Evolutionary conservation across 2,888 invertebrate genomes (phyloP).

Genomic region (Malthinus flaveolus): DNA sequence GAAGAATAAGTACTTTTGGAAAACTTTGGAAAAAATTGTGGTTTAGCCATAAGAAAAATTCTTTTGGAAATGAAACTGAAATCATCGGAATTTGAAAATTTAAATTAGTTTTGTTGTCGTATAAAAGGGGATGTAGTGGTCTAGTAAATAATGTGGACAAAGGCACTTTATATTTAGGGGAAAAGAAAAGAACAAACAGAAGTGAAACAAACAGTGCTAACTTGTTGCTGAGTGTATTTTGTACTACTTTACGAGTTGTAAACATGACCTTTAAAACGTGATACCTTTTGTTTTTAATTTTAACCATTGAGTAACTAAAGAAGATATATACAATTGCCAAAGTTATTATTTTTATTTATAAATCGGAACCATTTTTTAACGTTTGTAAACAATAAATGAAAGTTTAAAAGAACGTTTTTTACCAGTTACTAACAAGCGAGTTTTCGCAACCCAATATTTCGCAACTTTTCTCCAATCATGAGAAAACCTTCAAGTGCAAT

Average conservation of each 20-base stretch:
- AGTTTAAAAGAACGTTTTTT: neutral
- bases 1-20: no score
- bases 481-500: conserved; percentile 41
- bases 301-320: neutral
- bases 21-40: no score
- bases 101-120: no score
- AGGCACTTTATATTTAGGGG: conserved; percentile 10
- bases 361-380: neutral
- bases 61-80: no score
- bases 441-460: conserved; percentile 10
- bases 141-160: neutral
- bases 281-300: conserved; percentile 6
- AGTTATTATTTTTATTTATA: neutral
- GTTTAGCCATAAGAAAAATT: no score
- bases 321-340: neutral
- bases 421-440: conserved; percentile 17
- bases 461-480: conserved; percentile 16
- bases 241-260: conserved; percentile 20
- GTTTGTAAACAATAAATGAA: neutral
- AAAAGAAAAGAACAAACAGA: conserved; percentile 18
- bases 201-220: conserved; percentile 26
- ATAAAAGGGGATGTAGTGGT: no score
- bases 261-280: conserved; percentile 22
- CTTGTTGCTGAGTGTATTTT: conserved; percentile 24
- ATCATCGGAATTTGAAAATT: no score